Evolutionary conservation across 2,888 invertebrate genomes (phyloP).

Genomic region (Eremobia ochroleuca): DNA sequence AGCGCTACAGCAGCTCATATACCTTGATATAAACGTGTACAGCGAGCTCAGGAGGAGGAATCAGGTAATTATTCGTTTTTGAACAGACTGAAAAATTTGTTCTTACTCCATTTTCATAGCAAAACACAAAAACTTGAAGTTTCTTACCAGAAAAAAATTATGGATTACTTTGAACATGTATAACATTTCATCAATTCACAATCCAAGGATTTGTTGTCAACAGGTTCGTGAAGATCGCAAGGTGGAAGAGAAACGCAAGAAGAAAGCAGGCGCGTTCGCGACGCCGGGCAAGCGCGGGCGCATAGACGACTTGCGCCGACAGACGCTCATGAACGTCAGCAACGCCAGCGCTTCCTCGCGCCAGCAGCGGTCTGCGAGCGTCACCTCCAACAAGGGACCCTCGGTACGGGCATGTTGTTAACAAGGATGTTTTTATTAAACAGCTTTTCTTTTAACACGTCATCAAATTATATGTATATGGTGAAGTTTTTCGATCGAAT

Average conservation of each 20-base stretch:
- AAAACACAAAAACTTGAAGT: neutral
- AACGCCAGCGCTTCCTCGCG: conserved; percentile 87
- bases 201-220: neutral
- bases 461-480: neutral
- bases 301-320: conserved; percentile 81
- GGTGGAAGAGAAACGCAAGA: conserved; percentile 86
- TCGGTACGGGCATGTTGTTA: conserved; percentile 11
- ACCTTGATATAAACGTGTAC: conserved; percentile 95
- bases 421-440: neutral
- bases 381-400: conserved; percentile 79
- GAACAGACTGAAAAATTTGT: neutral
- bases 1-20: conserved; percentile 95
- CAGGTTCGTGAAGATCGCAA: conserved; percentile 88
- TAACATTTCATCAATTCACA: neutral
- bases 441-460: neutral
- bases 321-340: conserved; percentile 86
- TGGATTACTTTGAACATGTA: neutral
- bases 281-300: conserved; percentile 83
- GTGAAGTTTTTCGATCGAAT: neutral
- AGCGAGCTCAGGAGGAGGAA: conserved; percentile 93
- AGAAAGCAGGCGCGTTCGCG: conserved; percentile 83
- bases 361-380: conserved; percentile 82
- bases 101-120: neutral
- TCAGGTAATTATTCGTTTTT: conserved; percentile 76
- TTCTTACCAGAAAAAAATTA: neutral